A percentile compares a stretch with the other conserved stretches of the same genome.
Evolutionary conservation across 2,797 vertebrate genomes (phyloP).

Genomic region (Ciconia nigra): DNA sequence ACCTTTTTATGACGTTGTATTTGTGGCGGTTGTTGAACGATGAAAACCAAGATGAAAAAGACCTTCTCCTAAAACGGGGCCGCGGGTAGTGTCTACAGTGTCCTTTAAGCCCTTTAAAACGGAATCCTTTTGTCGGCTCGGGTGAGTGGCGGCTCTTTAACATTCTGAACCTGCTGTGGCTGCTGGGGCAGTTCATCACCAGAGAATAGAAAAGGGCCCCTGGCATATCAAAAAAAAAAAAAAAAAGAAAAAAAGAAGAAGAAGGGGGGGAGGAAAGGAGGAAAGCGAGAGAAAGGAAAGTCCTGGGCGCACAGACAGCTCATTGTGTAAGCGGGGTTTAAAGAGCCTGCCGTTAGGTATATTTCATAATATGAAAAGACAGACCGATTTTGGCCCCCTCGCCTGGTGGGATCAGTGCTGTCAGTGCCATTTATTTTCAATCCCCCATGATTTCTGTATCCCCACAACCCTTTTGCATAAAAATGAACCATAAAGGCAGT

Average conservation of each 20-base stretch:
- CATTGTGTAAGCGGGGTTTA: constrained; percentile 58
- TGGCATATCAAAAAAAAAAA: constrained; percentile 60
- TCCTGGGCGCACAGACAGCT: constrained; percentile 45
- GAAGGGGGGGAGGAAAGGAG: not conserved
- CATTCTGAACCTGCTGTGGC: constrained; percentile 72
- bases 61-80: constrained; percentile 7
- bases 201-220: constrained; percentile 66
- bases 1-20: constrained; percentile 60
- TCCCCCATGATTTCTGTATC: constrained; percentile 77
- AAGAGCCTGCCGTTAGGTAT: constrained; percentile 68
- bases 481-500: constrained; percentile 77
- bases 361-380: constrained; percentile 80
- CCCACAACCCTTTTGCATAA: constrained; percentile 74
- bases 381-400: constrained; percentile 73
- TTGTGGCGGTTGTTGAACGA: not conserved
- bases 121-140: constrained; percentile 74
- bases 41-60: not conserved
- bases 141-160: constrained; percentile 67
- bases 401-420: constrained; percentile 76
- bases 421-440: constrained; percentile 79
- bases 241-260: not conserved
- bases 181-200: constrained; percentile 71
- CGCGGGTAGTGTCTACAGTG: constrained; percentile 8
- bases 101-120: constrained; percentile 62
- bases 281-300: constrained; percentile 39